A percentile compares a stretch with the other conserved stretches of the same genome.
Conservation (phyloP, 2,888 invertebrate species). For the Synergus gifuensis region DNA sequence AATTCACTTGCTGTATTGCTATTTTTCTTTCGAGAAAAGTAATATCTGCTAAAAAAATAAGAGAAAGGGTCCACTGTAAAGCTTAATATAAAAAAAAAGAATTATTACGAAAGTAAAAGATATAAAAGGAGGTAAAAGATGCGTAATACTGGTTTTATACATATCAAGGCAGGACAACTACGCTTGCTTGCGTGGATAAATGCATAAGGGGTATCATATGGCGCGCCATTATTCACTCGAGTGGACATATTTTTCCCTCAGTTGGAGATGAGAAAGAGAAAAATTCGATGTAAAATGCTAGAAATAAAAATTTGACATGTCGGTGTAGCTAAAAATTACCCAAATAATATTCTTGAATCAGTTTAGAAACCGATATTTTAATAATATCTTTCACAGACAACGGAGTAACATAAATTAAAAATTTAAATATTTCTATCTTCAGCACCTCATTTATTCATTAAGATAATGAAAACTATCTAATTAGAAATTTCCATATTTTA, state of each 20-base stretch:
- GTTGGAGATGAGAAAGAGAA: slow-evolving; percentile 4
- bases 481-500: too few relatives aligned
- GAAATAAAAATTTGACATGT: neutral
- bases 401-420: too few relatives aligned
- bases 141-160: neutral
- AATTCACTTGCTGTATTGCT: neutral
- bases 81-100: neutral
- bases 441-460: too few relatives aligned
- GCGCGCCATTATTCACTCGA: slow-evolving; percentile 12
- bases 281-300: slow-evolving; percentile 10
- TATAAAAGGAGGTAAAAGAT: neutral
- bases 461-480: too few relatives aligned
- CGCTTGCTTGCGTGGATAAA: slow-evolving; percentile 18
- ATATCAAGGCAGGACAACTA: slow-evolving; percentile 7
- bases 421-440: too few relatives aligned
- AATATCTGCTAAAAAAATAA: neutral
- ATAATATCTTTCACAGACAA: too few relatives aligned
- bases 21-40: neutral
- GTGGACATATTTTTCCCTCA: neutral
- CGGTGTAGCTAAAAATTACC: too few relatives aligned
- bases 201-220: slow-evolving; percentile 24
- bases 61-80: neutral
- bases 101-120: neutral
- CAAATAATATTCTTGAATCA: neutral
- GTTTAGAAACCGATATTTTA: too few relatives aligned